Evolutionary conservation across 2,113 vertebrate species (phyloP).

Genomic region (Quiscalus mexicanus): DNA sequence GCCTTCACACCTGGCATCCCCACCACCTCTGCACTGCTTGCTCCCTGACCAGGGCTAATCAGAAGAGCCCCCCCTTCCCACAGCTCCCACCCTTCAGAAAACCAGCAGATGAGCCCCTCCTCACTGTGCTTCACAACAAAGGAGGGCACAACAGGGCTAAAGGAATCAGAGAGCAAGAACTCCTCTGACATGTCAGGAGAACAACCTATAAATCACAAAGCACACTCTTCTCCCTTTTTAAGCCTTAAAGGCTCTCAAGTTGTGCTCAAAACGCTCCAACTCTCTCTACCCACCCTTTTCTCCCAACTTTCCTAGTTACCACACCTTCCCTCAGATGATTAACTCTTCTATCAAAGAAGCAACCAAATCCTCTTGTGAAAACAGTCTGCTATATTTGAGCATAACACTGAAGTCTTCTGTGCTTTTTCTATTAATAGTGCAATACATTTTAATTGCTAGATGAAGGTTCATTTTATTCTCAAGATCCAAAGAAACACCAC

Average conservation of each 20-base stretch:
- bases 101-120: background rate
- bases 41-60: background rate
- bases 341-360: background rate
- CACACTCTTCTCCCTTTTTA: background rate
- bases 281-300: background rate
- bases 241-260: background rate
- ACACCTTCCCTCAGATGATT: background rate
- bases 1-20: background rate
- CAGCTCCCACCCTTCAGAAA: background rate
- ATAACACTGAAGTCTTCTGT: background rate
- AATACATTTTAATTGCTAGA: background rate
- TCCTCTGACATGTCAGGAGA: background rate
- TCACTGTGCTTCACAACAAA: background rate
- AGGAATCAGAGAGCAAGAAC: background rate
- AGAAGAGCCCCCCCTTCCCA: background rate
- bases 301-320: background rate
- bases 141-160: background rate
- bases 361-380: background rate
- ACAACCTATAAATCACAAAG: background rate
- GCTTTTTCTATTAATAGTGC: conserved; percentile 1
- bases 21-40: background rate
- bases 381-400: background rate
- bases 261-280: background rate
- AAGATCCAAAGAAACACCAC: background rate
- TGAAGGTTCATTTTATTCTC: background rate